Conservation (phyloP, 2,888 invertebrate species). For the Lottia gigantea region DNA sequence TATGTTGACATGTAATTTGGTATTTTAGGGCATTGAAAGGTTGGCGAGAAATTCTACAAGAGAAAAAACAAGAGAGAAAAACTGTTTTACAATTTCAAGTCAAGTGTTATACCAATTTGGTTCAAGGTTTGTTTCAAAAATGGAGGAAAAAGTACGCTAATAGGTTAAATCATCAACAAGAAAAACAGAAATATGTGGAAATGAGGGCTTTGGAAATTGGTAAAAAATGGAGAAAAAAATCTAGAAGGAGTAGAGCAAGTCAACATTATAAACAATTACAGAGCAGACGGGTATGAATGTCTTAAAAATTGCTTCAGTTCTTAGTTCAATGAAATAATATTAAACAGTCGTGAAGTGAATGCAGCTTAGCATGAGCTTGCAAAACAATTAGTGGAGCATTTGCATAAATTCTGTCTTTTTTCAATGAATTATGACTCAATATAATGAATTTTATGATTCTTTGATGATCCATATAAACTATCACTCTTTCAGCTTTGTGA, state of each 20-base stretch:
- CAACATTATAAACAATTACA: slow-evolving; percentile 35
- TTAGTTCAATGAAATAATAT: too few species aligned
- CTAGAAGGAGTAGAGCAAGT: slow-evolving; percentile 40
- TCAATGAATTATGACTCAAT: background rate
- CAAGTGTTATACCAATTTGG: slow-evolving; percentile 43
- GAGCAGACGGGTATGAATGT: slow-evolving; percentile 33
- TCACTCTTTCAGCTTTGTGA: background rate
- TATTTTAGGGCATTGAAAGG: slow-evolving; percentile 27
- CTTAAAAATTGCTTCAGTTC: background rate
- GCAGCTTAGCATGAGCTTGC: too few species aligned
- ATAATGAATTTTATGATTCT: background rate
- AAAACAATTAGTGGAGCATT: too few species aligned
- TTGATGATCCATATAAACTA: background rate
- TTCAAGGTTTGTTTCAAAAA: slow-evolving; percentile 36
- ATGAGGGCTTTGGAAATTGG: slow-evolving; percentile 38
- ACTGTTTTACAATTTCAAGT: slow-evolving; percentile 43
- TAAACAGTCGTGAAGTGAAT: too few species aligned
- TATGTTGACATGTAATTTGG: background rate
- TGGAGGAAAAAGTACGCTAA: slow-evolving; percentile 39
- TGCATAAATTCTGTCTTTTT: too few species aligned
- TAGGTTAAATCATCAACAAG: slow-evolving; percentile 31
- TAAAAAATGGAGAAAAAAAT: slow-evolving; percentile 40
- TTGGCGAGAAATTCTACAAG: slow-evolving; percentile 36
- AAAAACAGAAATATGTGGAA: slow-evolving; percentile 35
- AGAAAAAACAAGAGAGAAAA: slow-evolving; percentile 35